Evolutionary conservation across 2,888 invertebrate species (phyloP).

Genomic region (Orthonevra nobilis): DNA sequence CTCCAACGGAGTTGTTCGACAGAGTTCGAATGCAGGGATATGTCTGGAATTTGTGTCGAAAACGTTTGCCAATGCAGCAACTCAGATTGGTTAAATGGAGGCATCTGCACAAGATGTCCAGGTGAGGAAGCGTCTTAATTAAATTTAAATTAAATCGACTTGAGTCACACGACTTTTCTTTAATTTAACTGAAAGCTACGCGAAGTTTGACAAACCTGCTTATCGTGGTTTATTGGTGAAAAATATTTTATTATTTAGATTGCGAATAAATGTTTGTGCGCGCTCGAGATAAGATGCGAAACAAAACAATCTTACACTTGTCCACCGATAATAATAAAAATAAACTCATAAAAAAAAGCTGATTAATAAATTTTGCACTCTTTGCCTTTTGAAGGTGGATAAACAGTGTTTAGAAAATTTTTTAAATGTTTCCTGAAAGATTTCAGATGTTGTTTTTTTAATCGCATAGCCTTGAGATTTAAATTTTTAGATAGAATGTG

Average conservation of each 20-base stretch:
- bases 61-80: neutral
- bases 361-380: neutral
- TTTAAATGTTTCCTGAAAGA: no score
- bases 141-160: neutral
- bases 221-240: constrained; percentile 5
- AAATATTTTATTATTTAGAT: no score
- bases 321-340: neutral
- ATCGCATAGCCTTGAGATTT: no score
- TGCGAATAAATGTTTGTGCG: no score
- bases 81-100: neutral
- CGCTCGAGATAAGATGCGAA: constrained; percentile 13
- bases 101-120: constrained; percentile 23
- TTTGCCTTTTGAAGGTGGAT: no score
- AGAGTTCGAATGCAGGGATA: no score
- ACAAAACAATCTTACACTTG: neutral
- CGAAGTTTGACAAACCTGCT: constrained; percentile 5
- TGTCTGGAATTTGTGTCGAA: neutral
- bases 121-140: constrained; percentile 33
- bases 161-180: neutral
- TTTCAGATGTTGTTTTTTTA: no score
- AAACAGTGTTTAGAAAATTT: no score
- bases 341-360: constrained; percentile 8
- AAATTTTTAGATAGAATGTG: no score
- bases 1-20: no score
- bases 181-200: neutral